These are phyloP conservation scores for Myotis brandtii DNA, from an alignment of 2,113 vertebrate genomes.

Conservation along the genomic window DNA sequence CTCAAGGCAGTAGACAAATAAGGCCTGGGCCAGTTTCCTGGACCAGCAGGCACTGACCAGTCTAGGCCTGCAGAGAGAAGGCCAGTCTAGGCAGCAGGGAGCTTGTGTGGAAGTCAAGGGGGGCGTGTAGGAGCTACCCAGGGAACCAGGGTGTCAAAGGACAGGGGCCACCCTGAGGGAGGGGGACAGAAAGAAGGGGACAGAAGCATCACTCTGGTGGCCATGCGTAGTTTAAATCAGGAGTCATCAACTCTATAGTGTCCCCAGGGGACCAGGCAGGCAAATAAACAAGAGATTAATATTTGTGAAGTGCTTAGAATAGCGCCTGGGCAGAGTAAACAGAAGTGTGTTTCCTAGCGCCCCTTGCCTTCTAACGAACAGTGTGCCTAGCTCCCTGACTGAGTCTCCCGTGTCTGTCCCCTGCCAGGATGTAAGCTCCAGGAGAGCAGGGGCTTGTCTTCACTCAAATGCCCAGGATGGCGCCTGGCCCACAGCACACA, in stretches of 20 bases:
- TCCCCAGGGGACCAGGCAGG: background rate
- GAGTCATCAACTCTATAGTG: background rate
- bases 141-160: background rate
- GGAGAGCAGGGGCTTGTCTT: background rate
- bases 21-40: background rate
- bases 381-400: accelerated
- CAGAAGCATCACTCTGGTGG: background rate
- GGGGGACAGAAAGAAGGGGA: background rate
- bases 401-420: accelerated
- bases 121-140: accelerated
- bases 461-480: accelerated
- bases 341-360: accelerated
- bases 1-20: background rate
- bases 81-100: background rate
- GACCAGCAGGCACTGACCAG: accelerated
- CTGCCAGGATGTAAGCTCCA: accelerated
- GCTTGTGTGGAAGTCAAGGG: accelerated
- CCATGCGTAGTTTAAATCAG: background rate
- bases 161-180: background rate
- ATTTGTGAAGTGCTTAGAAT: background rate
- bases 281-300: background rate
- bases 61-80: background rate
- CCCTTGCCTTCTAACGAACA: accelerated
- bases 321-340: background rate
- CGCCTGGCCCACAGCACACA: accelerated